Evolutionary conservation across 2,888 invertebrate species (phyloP), one percentile per base, ranked within the genome.

Genomic region (Chaetoderma sp.): DNA sequence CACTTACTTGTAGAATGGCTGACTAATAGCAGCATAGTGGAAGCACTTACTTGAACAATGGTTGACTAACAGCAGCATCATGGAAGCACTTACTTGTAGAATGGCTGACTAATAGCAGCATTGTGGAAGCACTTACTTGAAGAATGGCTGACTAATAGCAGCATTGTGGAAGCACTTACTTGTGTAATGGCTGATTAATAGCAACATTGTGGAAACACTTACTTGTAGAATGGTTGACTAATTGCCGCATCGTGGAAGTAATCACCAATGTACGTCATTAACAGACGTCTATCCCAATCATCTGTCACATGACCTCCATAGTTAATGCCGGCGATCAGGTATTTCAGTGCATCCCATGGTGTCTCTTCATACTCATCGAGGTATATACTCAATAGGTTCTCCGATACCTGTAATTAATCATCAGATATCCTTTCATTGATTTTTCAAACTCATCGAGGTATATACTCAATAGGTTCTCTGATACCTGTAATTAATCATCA

Each of bases 291-390:
- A 86, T 91, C 91, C 91, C 91, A 92, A 78, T 92, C 91, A 82
- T 93, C 92, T 1, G 92, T 92, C 77, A 93, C 91, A 84, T 94
- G 94, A 0, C 95, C 95, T 33, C 95, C 95, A 83, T 95, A 95
- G 88, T 93, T 94, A 72, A 95, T 93, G 75, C 92, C 94, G 0
- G 94, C 93, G 82, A 95, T 93, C 67, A 95, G 87, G 85, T 94
- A 95, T 75, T 94, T 94, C 54, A 95, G 87, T 0, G 95, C 94
- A 78, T 94, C 94, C 94, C 94, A 95, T 1, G 95, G 95, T 0
- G 94, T 94, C 16, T 92, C 91, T n/a, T 91, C 90, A 85, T 95
- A 95, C 80, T 94, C 94, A 77, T 94, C 93, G 60, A 95, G 87
- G 83, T 95, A 95, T 59, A 93, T 91, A 18, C 91, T 90, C n/a